These are phyloP conservation scores for Bombus balteatus DNA, from an alignment of 1,140 invertebrate genomes.

Conservation along the genomic window DNA sequence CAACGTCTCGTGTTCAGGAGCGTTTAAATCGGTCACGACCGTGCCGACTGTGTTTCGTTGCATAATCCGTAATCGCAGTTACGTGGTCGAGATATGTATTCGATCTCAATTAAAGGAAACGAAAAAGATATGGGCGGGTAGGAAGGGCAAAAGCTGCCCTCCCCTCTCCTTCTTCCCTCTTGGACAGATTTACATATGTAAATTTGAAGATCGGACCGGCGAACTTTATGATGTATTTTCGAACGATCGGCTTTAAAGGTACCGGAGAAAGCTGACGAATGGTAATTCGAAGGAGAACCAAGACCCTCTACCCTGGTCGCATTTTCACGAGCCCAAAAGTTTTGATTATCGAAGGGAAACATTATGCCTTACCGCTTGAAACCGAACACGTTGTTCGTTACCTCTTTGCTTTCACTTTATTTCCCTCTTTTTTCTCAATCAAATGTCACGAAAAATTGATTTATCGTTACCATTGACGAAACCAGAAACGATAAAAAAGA, in stretches of 20 bases:
- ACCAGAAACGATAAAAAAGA: background rate
- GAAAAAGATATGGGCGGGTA: constrained; percentile 27
- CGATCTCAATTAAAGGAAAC: constrained; percentile 49
- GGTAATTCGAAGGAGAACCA: constrained; percentile 7
- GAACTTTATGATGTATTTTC: constrained; percentile 25
- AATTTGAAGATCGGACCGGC: constrained; percentile 12
- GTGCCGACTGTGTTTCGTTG: constrained; percentile 1
- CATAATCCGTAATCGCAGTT: constrained; percentile 42
- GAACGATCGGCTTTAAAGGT: constrained; percentile 28
- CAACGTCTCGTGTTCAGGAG: background rate
- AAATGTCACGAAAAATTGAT: background rate
- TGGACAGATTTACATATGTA: constrained; percentile 41
- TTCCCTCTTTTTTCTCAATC: background rate
- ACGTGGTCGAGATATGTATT: constrained; percentile 22
- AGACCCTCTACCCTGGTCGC: background rate
- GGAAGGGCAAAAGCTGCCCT: constrained; percentile 2
- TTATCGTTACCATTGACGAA: background rate
- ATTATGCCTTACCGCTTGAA: background rate
- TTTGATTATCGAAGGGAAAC: background rate
- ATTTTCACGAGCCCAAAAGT: background rate
- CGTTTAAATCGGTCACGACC: constrained; percentile 38
- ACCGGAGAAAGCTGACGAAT: constrained; percentile 29
- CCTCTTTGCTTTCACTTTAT: background rate
- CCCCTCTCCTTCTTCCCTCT: background rate
- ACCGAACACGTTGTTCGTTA: too few species aligned